Base-by-base conservation (phyloP, 2,113 vertebrate genomes). In the Hyla sarda region DNA sequence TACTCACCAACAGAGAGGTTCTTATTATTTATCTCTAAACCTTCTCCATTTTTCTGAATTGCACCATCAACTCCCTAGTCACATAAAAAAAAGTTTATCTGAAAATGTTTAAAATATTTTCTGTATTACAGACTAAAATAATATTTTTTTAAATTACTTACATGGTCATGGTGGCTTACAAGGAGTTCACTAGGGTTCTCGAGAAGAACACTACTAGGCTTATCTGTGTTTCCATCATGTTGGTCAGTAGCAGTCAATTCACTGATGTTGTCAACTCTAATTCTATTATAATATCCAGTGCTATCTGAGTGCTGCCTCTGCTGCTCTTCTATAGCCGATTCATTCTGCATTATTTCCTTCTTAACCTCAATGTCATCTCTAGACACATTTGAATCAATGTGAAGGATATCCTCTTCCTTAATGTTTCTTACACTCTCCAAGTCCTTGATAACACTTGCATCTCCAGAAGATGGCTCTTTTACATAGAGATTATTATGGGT, bases 361-460 rank as follows among this genome's bases (percentile, higher is more conserved):
- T 30, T 45, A 69, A 9, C 37, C 14, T 30, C 58, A 16, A 1
- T 13, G 1, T 21, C 30, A 34, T 34, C 16, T 37, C 30, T 34
- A 37, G 16, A 69, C 17, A 11, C 16, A 5, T 65, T 32, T 25
- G 7, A 45, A 47, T 58, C 37, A 75, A 5, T 41, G 41, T 5
- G n/a, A n/a, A n/a, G n/a, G n/a, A n/a, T n/a, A n/a, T 56, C 2
- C 21, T 41, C 32, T 73, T 73, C 32, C 21, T 30, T 58, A 4
- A 37, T 75, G 10, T 62, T 58, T 25, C 4, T 62, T 84, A 58
- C 52, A 74, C 1, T 84, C 60, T 83, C 30, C 13, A 28, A 82
- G 17, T 16, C 23, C 28, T 6, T 71, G 28, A n/a, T 5, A 25
- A 4, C 4, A 23, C n/a, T n/a, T n/a, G n/a, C 8, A 60, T 21